Percentiles rank a stretch among this genome's conserved stretches.
Conservation (phyloP, 2,113 vertebrate genomes). For the Daubentonia madagascariensis region DNA sequence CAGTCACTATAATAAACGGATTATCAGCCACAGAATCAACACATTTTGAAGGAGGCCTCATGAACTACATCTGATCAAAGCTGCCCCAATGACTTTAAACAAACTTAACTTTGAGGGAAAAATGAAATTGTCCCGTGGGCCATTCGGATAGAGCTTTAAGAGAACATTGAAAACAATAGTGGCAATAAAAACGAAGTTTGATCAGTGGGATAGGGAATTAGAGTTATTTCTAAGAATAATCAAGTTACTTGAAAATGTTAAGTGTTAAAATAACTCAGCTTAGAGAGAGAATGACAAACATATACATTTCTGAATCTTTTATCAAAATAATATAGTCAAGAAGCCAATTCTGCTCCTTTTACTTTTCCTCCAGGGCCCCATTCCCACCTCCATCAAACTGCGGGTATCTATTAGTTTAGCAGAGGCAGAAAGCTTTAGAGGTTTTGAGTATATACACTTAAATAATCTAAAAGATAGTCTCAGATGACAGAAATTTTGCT, state of each 20-base stretch:
- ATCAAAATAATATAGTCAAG: not conserved
- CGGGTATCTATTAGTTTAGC: not conserved
- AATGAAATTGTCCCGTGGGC: not conserved
- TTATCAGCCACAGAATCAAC: not conserved
- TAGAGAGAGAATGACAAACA: not conserved
- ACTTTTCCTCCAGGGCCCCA: not conserved
- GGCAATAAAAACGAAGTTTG: not conserved
- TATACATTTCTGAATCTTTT: not conserved
- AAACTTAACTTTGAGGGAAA: not conserved
- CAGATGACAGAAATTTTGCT: not conserved
- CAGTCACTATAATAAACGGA: not conserved
- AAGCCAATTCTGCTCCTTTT: not conserved
- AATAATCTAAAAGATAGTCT: not conserved
- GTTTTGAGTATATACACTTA: not conserved
- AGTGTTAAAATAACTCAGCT: not conserved
- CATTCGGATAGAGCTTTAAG: not conserved
- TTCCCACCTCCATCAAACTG: not conserved
- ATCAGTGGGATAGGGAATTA: not conserved
- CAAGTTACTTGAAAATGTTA: constrained; percentile 33
- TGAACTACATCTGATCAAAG: not conserved
- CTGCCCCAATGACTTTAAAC: not conserved
- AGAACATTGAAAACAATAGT: not conserved
- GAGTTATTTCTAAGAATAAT: not conserved
- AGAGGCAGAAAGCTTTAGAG: not conserved
- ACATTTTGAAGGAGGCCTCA: not conserved